Conservation (phyloP, 2,113 vertebrate species). For the Mionectes macconnelli region DNA sequence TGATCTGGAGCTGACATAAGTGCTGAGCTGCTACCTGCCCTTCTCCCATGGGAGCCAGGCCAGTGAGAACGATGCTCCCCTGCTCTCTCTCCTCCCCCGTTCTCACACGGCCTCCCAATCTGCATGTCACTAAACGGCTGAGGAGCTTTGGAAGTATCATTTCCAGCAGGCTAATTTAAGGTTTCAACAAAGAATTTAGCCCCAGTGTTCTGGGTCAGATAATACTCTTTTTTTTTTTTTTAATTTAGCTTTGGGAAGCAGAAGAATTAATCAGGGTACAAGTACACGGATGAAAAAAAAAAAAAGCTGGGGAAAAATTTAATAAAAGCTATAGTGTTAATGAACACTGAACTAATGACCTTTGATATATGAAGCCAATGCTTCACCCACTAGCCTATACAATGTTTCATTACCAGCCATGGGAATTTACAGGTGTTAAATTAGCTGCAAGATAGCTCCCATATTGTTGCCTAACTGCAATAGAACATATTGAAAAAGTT, state of each 20-base stretch:
- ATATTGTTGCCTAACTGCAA: conserved; percentile 22
- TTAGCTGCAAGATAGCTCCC: conserved; percentile 49
- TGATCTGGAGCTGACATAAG: background rate
- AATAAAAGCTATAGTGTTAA: conserved; percentile 30
- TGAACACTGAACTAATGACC: conserved; percentile 58
- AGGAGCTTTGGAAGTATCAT: background rate
- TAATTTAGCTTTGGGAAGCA: background rate
- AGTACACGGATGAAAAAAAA: background rate
- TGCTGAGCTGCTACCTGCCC: fast-evolving
- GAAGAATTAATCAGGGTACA: conserved; percentile 15
- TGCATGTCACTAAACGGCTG: fast-evolving
- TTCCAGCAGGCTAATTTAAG: background rate
- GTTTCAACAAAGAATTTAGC: conserved; percentile 5
- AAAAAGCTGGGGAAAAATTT: background rate
- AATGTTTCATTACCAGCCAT: conserved; percentile 41
- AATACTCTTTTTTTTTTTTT: background rate
- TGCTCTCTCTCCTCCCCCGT: background rate
- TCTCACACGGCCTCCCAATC: background rate
- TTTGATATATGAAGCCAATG: conserved; percentile 51
- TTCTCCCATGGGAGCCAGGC: background rate
- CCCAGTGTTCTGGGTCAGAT: background rate
- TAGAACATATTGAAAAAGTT: conserved; percentile 56
- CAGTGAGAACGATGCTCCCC: fast-evolving
- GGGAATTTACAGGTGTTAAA: conserved; percentile 69
- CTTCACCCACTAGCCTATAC: background rate